Evolutionary conservation across 2,113 vertebrate genomes (phyloP).

Genomic region (Meriones unguiculatus): DNA sequence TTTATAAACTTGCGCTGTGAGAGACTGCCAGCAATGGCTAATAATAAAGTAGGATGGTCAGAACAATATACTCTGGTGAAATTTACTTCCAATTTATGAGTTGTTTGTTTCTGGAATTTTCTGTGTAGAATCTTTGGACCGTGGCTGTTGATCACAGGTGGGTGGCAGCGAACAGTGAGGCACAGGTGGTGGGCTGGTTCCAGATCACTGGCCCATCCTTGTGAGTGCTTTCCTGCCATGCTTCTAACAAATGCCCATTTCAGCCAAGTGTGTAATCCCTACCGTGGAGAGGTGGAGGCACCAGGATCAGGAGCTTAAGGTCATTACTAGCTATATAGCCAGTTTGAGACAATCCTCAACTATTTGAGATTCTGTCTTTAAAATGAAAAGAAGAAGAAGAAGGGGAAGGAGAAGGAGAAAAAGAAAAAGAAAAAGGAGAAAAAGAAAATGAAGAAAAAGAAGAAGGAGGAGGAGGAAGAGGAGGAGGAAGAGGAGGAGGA

Average conservation of each 20-base stretch:
- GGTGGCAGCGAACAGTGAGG: background rate
- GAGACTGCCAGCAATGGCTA: background rate
- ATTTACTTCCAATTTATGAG: background rate
- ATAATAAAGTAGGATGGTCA: background rate
- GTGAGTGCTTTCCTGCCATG: background rate
- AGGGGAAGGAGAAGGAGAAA: background rate
- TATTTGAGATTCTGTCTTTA: background rate
- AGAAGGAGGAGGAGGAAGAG: background rate
- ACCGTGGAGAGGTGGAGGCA: background rate
- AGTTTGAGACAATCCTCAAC: background rate
- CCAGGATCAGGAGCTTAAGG: background rate
- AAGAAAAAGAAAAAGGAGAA: too few relatives aligned
- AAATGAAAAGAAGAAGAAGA: background rate
- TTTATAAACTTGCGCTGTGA: background rate
- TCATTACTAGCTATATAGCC: background rate
- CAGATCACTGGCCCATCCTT: background rate
- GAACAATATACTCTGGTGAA: background rate
- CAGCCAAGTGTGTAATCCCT: background rate
- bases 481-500: too few relatives aligned
- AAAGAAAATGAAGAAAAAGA: background rate
- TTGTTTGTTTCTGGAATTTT: background rate
- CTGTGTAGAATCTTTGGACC: background rate
- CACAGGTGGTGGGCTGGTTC: background rate
- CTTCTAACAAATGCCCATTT: background rate
- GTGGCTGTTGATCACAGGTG: background rate